These are phyloP conservation scores for Muscina levida DNA, from an alignment of 2,888 invertebrate genomes.

Conservation along the genomic window DNA sequence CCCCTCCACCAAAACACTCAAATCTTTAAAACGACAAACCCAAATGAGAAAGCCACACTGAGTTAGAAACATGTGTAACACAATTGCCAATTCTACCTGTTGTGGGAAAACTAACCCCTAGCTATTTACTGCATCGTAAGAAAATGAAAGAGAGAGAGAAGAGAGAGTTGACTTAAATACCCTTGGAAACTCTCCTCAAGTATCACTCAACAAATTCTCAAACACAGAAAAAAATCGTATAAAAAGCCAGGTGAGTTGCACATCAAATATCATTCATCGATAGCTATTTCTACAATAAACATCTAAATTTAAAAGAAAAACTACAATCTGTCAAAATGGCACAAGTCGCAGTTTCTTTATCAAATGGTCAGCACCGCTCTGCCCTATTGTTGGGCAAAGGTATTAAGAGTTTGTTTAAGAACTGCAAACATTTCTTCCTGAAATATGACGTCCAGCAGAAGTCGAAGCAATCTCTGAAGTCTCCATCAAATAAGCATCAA, in stretches of 20 bases:
- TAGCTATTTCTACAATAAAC: conserved; percentile 15
- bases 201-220: no score
- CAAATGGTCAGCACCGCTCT: conserved; percentile 7
- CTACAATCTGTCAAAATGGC: conserved; percentile 43
- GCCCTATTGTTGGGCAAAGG: conserved; percentile 1
- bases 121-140: no score
- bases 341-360: background rate
- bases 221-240: conserved; percentile 48
- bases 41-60: no score
- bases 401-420: conserved; percentile 67
- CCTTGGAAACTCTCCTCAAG: no score
- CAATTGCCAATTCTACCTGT: no score
- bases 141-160: no score
- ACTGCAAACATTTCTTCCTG: conserved; percentile 68
- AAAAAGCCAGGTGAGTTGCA: conserved; percentile 29
- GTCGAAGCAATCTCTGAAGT: background rate
- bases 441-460: conserved; percentile 63
- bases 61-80: no score
- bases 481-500: background rate
- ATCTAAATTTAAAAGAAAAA: conserved; percentile 55
- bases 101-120: no score
- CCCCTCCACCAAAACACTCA: no score
- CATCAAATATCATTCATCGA: conserved; percentile 67
- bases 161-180: no score
- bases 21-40: no score